These are phyloP conservation scores for Falcaria lacertinaria DNA, from an alignment of 2,888 invertebrate genomes.

Conservation along the genomic window DNA sequence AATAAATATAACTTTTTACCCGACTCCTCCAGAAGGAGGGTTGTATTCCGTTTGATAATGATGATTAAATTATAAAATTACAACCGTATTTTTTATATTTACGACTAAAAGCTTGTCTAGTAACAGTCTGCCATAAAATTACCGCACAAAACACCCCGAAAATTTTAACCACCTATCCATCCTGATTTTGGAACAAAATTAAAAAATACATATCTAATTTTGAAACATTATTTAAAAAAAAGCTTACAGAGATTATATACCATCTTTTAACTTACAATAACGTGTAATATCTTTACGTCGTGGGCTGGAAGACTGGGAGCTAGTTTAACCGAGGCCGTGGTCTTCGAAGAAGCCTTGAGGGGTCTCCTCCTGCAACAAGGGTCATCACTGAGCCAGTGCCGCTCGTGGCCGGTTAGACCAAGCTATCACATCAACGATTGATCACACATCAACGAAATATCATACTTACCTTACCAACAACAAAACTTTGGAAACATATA, in stretches of 20 bases:
- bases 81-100: too few species aligned
- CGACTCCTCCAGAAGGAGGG: too few species aligned
- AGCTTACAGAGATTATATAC: neutral
- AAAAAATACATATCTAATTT: neutral
- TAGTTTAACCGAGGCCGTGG: constrained; percentile 93
- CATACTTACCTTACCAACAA: neutral
- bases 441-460: neutral
- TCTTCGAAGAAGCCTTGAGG: constrained; percentile 99
- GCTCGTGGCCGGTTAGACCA: constrained; percentile 76
- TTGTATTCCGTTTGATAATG: too few species aligned
- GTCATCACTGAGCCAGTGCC: constrained; percentile 73
- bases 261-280: neutral
- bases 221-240: neutral
- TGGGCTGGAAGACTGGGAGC: constrained; percentile 5
- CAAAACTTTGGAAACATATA: neutral
- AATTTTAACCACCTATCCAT: too few species aligned
- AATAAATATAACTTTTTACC: too few species aligned
- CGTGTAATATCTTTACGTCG: constrained; percentile 4
- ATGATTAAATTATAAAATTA: too few species aligned
- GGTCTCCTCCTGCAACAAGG: constrained; percentile 97
- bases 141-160: too few species aligned
- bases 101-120: too few species aligned
- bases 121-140: too few species aligned
- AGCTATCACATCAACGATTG: constrained; percentile 64
- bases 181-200: too few species aligned